These are phyloP conservation scores for Stenopsyche tienmushanensis DNA, from an alignment of 1,140 invertebrate species.

Conservation along the genomic window DNA sequence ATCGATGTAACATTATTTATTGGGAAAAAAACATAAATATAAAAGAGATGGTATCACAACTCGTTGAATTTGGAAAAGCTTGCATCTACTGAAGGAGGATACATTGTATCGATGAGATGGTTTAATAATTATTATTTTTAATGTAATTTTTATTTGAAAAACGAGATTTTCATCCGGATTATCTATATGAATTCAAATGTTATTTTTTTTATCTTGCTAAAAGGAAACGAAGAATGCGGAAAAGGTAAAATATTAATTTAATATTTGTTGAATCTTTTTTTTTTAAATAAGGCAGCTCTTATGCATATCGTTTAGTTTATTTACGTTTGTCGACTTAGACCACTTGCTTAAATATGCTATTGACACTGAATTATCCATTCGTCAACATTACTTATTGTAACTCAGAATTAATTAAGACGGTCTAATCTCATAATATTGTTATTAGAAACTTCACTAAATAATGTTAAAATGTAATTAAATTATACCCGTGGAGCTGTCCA, in stretches of 20 bases:
- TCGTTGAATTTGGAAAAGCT: too few species aligned
- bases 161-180: background rate
- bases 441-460: too few species aligned
- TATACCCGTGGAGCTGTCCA: too few species aligned
- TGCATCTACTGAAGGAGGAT: too few species aligned
- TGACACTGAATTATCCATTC: background rate
- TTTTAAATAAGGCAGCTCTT: background rate
- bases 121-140: background rate
- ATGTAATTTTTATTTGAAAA: too few species aligned
- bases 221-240: conserved; percentile 47
- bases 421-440: too few species aligned
- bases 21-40: too few species aligned
- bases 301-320: conserved; percentile 5
- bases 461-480: too few species aligned
- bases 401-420: too few species aligned
- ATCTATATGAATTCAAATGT: background rate
- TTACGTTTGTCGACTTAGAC: background rate
- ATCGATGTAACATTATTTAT: too few species aligned
- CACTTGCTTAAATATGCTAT: background rate
- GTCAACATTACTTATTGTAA: background rate
- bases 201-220: conserved; percentile 37
- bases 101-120: too few species aligned
- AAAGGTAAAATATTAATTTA: conserved; percentile 48
- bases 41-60: too few species aligned
- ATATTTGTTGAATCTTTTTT: background rate